phyloP scores from a whole-genome alignment of 1,140 invertebrate species.

The Bombus difficillimus region DNA sequence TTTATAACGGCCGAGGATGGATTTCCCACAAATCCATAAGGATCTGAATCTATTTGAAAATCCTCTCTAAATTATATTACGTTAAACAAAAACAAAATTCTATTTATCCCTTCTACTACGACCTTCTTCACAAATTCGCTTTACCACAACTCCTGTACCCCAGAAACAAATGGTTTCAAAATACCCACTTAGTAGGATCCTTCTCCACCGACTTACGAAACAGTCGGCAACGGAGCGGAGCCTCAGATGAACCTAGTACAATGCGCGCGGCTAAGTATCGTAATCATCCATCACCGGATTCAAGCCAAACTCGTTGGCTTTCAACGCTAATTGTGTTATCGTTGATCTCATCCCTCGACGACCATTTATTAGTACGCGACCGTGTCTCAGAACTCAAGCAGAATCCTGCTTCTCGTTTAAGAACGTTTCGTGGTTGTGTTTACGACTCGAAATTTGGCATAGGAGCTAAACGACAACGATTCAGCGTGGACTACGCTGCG shows the following conservation, averaged over 20 bases:
- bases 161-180: not conserved
- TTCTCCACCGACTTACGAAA: not conserved
- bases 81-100: not conserved
- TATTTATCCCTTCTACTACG: not conserved
- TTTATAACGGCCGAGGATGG: not conserved
- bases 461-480: not conserved
- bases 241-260: not conserved
- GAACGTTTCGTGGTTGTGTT: not conserved
- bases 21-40: too few species aligned
- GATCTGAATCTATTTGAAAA: too few species aligned
- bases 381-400: not conserved
- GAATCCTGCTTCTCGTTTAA: not conserved
- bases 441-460: conserved; percentile 18
- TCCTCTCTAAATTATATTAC: too few species aligned
- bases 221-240: not conserved
- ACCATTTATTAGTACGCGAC: not conserved
- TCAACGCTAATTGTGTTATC: not conserved
- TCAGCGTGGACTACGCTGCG: not conserved
- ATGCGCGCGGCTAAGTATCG: not conserved
- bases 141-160: not conserved
- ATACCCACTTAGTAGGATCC: not conserved
- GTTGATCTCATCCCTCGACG: not conserved
- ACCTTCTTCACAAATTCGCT: not conserved
- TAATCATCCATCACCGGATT: conserved; percentile 14
- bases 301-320: not conserved